Percentiles rank a stretch among this genome's conserved stretches.
These are phyloP conservation scores for Hestina assimilis DNA, from an alignment of 1,140 invertebrate species.

Conservation along the genomic window DNA sequence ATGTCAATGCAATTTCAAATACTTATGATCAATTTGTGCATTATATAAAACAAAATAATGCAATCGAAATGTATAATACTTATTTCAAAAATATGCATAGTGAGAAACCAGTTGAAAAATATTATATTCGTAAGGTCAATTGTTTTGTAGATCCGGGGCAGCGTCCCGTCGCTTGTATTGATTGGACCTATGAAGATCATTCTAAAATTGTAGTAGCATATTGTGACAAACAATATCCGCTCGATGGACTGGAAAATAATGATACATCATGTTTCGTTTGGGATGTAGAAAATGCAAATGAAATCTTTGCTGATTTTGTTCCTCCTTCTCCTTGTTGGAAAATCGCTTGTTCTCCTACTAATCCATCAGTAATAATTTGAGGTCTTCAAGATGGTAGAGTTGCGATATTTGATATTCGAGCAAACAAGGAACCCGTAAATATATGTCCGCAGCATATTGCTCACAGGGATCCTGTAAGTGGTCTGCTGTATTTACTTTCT, in stretches of 20 bases:
- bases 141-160: conserved; percentile 84
- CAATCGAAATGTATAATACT: conserved; percentile 93
- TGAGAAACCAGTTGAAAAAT: conserved; percentile 80
- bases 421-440: conserved; percentile 77
- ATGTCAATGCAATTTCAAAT: conserved; percentile 88
- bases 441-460: conserved; percentile 79
- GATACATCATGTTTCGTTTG: conserved; percentile 83
- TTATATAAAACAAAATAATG: conserved; percentile 93
- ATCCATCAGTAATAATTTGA: conserved; percentile 87
- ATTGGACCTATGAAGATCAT: conserved; percentile 89
- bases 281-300: conserved; percentile 89
- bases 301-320: conserved; percentile 83
- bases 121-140: conserved; percentile 84
- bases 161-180: conserved; percentile 83
- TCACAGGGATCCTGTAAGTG: conserved; percentile 84
- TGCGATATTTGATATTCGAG: conserved; percentile 86
- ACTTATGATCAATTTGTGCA: conserved; percentile 85
- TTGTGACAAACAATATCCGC: conserved; percentile 83
- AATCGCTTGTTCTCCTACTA: conserved; percentile 90
- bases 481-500: conserved; percentile 85
- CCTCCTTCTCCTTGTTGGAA: conserved; percentile 83
- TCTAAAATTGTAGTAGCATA: conserved; percentile 88
- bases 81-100: conserved; percentile 86
- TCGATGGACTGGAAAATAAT: conserved; percentile 78
- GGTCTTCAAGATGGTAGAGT: conserved; percentile 91